Evolutionary conservation across 2,888 invertebrate genomes (phyloP).

Genomic region (Euspilapteryx auroguttella): DNA sequence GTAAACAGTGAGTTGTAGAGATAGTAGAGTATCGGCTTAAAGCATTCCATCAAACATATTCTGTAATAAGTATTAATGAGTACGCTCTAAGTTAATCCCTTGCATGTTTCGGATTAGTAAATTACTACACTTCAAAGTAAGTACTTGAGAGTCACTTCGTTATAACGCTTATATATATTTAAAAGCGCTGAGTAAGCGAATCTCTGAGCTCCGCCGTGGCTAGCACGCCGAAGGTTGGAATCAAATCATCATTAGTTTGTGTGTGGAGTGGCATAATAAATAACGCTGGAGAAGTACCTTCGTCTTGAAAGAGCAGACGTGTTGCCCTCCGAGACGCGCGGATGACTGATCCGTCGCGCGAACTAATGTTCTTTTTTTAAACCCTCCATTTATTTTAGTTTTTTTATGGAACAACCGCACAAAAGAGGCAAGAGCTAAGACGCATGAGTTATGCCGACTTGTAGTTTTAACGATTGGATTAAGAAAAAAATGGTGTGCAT

Average conservation of each 20-base stretch:
- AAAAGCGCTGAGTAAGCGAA: slow-evolving; percentile 7
- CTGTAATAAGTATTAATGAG: too few species aligned
- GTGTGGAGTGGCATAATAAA: slow-evolving; percentile 20
- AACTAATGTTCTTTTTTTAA: slow-evolving; percentile 51
- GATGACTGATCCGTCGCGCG: slow-evolving; percentile 53
- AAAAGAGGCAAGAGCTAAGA: slow-evolving; percentile 43
- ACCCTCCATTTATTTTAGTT: slow-evolving; percentile 36
- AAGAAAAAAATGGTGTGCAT: slow-evolving; percentile 40
- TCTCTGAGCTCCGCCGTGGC: slow-evolving; percentile 5
- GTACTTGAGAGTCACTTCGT: slow-evolving; percentile 3
- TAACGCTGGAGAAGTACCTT: slow-evolving; percentile 20
- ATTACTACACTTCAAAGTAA: too few species aligned
- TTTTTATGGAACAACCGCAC: slow-evolving; percentile 20
- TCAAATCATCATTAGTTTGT: slow-evolving; percentile 34
- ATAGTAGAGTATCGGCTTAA: too few species aligned
- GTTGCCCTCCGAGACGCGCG: slow-evolving; percentile 32
- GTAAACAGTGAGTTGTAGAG: too few species aligned
- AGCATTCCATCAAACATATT: too few species aligned
- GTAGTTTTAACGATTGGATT: slow-evolving; percentile 58
- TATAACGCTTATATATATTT: neutral
- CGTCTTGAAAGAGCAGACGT: slow-evolving; percentile 32
- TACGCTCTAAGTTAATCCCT: too few species aligned
- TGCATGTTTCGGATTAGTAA: too few species aligned
- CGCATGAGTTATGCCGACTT: slow-evolving; percentile 51
- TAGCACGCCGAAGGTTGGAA: slow-evolving; percentile 20